Evolutionary conservation across 1,140 invertebrate species (phyloP).

Genomic region (Hesperophylax magnus): DNA sequence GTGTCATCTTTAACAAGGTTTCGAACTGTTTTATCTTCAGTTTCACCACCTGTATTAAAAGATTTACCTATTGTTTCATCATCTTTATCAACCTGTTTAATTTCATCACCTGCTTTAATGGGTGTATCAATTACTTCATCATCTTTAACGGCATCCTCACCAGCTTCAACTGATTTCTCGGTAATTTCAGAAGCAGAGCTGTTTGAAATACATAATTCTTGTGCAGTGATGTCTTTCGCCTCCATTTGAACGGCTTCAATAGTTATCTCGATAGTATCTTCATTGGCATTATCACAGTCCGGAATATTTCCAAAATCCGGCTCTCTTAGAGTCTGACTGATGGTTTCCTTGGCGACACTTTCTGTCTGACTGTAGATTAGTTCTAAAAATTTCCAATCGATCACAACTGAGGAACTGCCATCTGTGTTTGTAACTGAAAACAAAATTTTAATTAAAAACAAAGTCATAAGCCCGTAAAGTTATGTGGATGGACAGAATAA

Average conservation of each 20-base stretch:
- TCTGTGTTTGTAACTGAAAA: conserved; percentile 59
- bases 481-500: no score
- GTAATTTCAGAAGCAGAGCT: not conserved
- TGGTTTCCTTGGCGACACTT: not conserved
- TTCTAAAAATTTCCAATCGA: conserved; percentile 91
- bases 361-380: conserved; percentile 76
- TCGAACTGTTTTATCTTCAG: not conserved
- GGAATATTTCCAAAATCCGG: not conserved
- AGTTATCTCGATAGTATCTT: no score
- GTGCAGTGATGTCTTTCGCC: no score
- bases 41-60: not conserved
- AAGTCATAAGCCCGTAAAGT: no score
- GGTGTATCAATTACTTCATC: not conserved
- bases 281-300: not conserved
- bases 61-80: not conserved
- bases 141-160: not conserved
- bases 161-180: not conserved
- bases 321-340: not conserved
- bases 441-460: no score
- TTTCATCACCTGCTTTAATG: not conserved
- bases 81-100: not conserved
- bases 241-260: no score
- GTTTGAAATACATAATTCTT: no score
- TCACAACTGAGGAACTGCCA: conserved; percentile 61
- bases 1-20: not conserved